Percentiles rank a stretch among this genome's conserved stretches.
Conservation (phyloP, 1,140 invertebrate genomes). For the Geopemphigus sp. region DNA sequence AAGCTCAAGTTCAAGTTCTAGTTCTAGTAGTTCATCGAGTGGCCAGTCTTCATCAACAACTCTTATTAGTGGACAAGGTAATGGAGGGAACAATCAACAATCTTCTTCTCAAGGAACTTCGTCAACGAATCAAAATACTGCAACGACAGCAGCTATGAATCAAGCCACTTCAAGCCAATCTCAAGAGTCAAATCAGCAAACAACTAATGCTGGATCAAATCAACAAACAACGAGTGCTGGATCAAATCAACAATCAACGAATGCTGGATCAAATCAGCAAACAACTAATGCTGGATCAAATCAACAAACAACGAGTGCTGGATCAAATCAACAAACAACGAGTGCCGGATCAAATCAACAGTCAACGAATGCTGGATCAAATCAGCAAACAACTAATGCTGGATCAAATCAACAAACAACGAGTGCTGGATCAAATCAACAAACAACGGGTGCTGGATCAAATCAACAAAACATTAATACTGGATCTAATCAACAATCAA, state of each 20-base stretch:
- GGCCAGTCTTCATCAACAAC: slow-evolving; percentile 28
- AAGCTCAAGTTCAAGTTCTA: slow-evolving; percentile 36
- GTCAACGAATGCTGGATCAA: neutral
- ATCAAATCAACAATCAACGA: slow-evolving; percentile 14
- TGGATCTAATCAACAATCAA: slow-evolving; percentile 25
- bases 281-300: neutral
- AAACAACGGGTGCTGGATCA: slow-evolving; percentile 50
- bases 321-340: slow-evolving; percentile 19
- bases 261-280: neutral
- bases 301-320: neutral
- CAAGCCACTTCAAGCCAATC: neutral
- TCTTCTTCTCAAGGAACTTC: slow-evolving; percentile 42
- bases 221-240: slow-evolving; percentile 17
- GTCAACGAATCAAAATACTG: slow-evolving; percentile 36
- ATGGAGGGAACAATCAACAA: slow-evolving; percentile 48
- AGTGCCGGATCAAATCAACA: neutral
- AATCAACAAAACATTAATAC: no score
- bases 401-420: slow-evolving; percentile 47
- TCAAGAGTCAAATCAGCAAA: slow-evolving; percentile 43
- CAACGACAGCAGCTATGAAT: slow-evolving; percentile 47
- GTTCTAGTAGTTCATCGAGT: slow-evolving; percentile 42
- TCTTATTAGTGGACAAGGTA: neutral
- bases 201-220: slow-evolving; percentile 9
- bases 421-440: slow-evolving; percentile 50
- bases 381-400: slow-evolving; percentile 11